Conservation (phyloP, 2,113 vertebrate genomes). For the Campylorhamphus procurvoides region DNA sequence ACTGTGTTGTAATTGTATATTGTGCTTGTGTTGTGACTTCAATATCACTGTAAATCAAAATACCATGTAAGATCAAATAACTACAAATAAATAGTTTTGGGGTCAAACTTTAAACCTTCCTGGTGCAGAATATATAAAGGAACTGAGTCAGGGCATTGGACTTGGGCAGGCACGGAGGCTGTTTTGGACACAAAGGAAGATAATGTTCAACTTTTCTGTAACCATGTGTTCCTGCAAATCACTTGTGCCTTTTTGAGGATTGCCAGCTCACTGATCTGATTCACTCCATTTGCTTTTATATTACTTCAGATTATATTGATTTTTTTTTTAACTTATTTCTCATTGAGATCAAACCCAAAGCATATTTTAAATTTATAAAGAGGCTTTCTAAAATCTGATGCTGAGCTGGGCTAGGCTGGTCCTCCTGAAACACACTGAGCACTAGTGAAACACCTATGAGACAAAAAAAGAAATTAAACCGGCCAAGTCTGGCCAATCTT, state of each 20-base stretch:
- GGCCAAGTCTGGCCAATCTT: neutral
- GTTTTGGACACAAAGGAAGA: neutral
- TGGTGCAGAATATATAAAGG: neutral
- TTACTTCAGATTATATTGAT: neutral
- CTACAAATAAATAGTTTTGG: neutral
- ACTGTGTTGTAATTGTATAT: neutral
- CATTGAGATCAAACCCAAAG: neutral
- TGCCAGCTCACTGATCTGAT: neutral
- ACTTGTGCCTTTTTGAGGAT: neutral
- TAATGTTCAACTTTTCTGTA: neutral
- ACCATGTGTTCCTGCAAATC: neutral
- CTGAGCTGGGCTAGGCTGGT: neutral
- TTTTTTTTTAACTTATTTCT: neutral
- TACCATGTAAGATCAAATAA: neutral
- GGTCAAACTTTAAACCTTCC: neutral
- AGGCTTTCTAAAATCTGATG: neutral
- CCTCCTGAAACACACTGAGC: neutral
- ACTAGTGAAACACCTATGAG: neutral
- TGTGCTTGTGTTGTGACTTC: neutral
- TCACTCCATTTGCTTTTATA: neutral
- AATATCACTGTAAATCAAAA: neutral
- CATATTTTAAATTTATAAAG: neutral
- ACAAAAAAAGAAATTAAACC: neutral
- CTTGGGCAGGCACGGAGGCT: neutral
- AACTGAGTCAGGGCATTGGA: too few relatives aligned